Base-by-base conservation (phyloP, 1,140 invertebrate genomes). In the Charaxes varanes region DNA sequence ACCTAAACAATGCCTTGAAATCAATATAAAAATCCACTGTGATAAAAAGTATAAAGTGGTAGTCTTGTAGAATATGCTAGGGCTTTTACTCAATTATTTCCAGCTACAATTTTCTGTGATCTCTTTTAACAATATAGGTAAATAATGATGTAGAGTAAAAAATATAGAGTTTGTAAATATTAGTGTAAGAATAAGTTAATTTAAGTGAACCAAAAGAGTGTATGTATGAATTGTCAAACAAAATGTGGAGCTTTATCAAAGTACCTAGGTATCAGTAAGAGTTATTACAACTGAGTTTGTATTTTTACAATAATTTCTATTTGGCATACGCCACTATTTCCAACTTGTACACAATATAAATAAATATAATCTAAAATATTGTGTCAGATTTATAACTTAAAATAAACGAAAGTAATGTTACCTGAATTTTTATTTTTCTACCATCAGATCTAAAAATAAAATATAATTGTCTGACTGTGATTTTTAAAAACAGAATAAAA, bases 61-160 rank as follows among this genome's bases (percentile, higher is more conserved):
- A 83, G 72, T 76, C 53, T 65, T 59, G 36, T 70, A 78, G 68
- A 70, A 56, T 76, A 78, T 67, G 65, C 61, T 79, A 81, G 74
- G 57, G 53, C 50, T 69, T 67, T 76, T 74, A 78, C 72, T 80
- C 73, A 71, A 81, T 84, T 66, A 80, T 84, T 84, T 85, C 79
- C 79, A 84, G 80, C 84, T 85, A 84, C 82, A 84, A 84, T 85
- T 85, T 85, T 85, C 81, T 85, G 84, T 85, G 84, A 85, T 85
- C 84, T 85, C 84, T 85, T 78, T 73, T 78, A 84, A 82, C 73
- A 77, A 68, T 77, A 63, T 83, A 80, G 68, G 62, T 83, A 72
- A 64, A 53, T 65, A 77, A 77, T 70, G 60, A 68, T 62, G 76
- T 73, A 74, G 62, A 74, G 63, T 69, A 49, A 71, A 65, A 72